Evolutionary conservation across 2,797 vertebrate species (phyloP), one percentile per base, ranked within the genome.

Genomic region (Coilia nasus): DNA sequence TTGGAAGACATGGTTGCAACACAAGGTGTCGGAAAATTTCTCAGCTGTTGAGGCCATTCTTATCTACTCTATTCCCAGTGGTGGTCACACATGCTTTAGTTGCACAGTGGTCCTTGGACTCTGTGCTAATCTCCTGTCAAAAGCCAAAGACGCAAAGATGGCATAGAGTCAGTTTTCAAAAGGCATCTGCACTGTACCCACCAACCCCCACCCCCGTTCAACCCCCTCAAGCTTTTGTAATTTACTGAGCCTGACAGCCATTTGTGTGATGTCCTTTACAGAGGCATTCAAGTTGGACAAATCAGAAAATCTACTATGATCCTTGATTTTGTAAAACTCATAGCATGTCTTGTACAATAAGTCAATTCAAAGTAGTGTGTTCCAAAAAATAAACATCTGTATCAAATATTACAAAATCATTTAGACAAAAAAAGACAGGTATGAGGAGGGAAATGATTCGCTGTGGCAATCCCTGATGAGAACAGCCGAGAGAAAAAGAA

Each of bases 31-130:
- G 71, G 35, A 78, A 0, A 0, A 67, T 41, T 82, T 83, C 87
- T 89, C 93, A 94, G 93, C 88, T 95, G 93, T 91, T 85, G 0
- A 3, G 80, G 71, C 85, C 85, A 92, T 92, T 89, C 88, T 60
- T 88, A 75, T 88, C 83, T 67, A 46, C 87, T 92, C 93, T 95
- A 94, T 94, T 95, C 92, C 91, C 85, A 92, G 93, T 85, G 4
- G 31, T 15, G 64, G 47, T 0, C 12, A 86, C 88, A 87, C 83
- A 83, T 89, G 89, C 89, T 90, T 88, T 44, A 47, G 59, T 64
- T 80, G 78, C 81, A 1, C 82, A 59, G 88, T 86, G 90, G 87
- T 86, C 84, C 85, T 87, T 21, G 11, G 46, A 47, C 67, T 54
- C 85, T 67, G 88, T 19, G 85, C 86, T 90, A 90, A 94, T 91